Conservation (phyloP, 1,140 invertebrate genomes). For the Telenomus remus region DNA sequence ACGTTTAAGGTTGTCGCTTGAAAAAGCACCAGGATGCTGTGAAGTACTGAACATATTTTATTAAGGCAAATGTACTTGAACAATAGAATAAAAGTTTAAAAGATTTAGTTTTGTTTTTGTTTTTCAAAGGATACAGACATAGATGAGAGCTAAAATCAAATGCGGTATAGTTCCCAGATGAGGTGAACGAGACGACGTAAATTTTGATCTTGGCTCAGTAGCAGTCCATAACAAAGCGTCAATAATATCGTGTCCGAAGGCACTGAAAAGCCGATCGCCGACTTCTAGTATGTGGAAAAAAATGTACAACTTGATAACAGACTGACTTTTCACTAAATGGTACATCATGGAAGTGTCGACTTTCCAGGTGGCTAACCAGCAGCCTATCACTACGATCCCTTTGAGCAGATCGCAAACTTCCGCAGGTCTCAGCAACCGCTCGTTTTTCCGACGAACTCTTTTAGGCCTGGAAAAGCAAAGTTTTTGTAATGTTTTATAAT, state of each 20-base stretch:
- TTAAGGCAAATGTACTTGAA: conserved; percentile 19
- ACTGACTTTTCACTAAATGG: conserved; percentile 98
- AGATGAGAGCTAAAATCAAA: conserved; percentile 90
- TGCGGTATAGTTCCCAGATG: conserved; percentile 92
- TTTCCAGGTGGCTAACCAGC: conserved; percentile 89
- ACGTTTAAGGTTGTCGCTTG: conserved; percentile 98
- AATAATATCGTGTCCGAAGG: conserved; percentile 98
- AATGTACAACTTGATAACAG: conserved; percentile 99
- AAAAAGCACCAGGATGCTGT: conserved; percentile 93
- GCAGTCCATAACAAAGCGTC: conserved; percentile 99
- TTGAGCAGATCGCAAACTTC: conserved; percentile 98
- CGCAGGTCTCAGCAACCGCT: conserved; percentile 85
- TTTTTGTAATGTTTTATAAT: not conserved
- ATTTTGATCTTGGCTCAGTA: conserved; percentile 88
- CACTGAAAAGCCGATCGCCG: conserved; percentile 94
- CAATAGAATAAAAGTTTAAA: too few relatives aligned
- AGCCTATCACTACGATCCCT: conserved; percentile 89
- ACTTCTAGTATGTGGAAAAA: conserved; percentile 99
- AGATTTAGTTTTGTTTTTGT: too few relatives aligned
- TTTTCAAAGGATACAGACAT: conserved; percentile 92
- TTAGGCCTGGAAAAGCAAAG: conserved; percentile 61
- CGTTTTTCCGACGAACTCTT: conserved; percentile 59
- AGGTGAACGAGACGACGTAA: conserved; percentile 78
- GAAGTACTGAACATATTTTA: conserved; percentile 81
- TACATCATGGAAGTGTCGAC: conserved; percentile 99